Conservation (phyloP, 1,140 invertebrate species). For the Philopotamus ludificatus region DNA sequence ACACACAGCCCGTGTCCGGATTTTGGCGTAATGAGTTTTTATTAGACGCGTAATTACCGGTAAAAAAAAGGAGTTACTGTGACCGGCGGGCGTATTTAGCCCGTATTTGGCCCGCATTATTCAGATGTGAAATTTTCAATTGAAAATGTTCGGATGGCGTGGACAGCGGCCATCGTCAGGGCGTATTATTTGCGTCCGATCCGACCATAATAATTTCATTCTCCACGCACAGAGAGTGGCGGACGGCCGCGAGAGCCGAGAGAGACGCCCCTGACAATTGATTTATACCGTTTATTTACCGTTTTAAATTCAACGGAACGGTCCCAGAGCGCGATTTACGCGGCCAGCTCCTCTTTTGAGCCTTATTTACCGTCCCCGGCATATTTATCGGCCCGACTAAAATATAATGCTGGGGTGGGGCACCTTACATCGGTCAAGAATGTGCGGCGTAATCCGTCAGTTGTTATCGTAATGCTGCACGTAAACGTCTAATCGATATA, state of each 20-base stretch:
- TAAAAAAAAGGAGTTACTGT: not conserved
- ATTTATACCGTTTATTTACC: conserved; percentile 26
- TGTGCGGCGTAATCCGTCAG: no score
- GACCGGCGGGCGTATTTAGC: not conserved
- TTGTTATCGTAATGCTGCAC: no score
- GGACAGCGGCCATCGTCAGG: not conserved
- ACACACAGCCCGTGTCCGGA: not conserved
- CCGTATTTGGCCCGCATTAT: not conserved
- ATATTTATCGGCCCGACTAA: no score
- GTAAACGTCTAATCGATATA: no score
- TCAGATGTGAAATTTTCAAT: not conserved
- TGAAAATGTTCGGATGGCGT: not conserved
- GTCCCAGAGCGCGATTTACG: conserved; percentile 15
- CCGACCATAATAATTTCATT: conserved; percentile 21
- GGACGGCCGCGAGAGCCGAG: conserved; percentile 4
- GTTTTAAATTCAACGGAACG: conserved; percentile 20
- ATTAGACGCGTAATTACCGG: not conserved
- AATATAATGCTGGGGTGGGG: no score
- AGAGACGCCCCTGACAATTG: conserved; percentile 23
- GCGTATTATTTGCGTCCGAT: conserved; percentile 25
- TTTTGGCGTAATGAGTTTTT: not conserved
- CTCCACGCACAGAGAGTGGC: conserved; percentile 12
- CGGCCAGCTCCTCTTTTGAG: conserved; percentile 7
- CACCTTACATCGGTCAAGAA: no score
- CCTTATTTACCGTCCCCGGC: conserved; percentile 21